Base-by-base conservation (phyloP, 2,888 invertebrate species). In the Cryptus armator region DNA sequence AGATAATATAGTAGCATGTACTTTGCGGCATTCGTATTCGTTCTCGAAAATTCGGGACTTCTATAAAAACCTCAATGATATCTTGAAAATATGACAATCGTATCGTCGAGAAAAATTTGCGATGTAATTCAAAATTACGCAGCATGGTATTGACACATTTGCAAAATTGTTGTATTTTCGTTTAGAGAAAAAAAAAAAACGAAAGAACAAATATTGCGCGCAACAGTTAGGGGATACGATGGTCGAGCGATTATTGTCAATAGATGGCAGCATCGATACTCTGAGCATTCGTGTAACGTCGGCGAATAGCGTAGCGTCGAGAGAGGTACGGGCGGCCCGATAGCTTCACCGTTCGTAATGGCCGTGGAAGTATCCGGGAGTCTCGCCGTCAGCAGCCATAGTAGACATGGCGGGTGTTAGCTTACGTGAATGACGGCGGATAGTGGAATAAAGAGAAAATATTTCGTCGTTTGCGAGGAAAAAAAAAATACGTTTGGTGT, bases 321-420 rank as follows among this genome's bases (percentile, higher is more conserved):
- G 24, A 56, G 67, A 66, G 48, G 44, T 59, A 12, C 32, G 59
- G 46, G 16, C 66, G 64, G 64, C 66, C 72, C 67, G 76, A 74
- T 68, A 62, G 62, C 29, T 29, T 62, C 62, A 24, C 43, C 51
- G 48, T 76, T 32, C 70, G 81, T 66, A 85, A 86, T 85, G 83
- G 86, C 81, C 81, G 86, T 83, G 81, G 79, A 83, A 86, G 84
- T 87, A 87, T 86, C 87, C 87, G 85, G 86, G 87, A 82, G 85
- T 86, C 78, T 86, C 81, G 84, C 86, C 85, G 85, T 85, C 83
- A 85, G 85, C 91, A 95, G 96, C 96, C 96, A 96, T 96, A 96
- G 95, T 96, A 95, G 96, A 96, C 96, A 97, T 97, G 97, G 97
- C 97, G 97, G 96, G 95, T 90, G 91, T 92, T 92, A 92, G 93